Percentiles rank a stretch among this genome's conserved stretches.
phyloP scores from a whole-genome alignment of 2,888 invertebrate genomes.

The Bugula neritina region DNA sequence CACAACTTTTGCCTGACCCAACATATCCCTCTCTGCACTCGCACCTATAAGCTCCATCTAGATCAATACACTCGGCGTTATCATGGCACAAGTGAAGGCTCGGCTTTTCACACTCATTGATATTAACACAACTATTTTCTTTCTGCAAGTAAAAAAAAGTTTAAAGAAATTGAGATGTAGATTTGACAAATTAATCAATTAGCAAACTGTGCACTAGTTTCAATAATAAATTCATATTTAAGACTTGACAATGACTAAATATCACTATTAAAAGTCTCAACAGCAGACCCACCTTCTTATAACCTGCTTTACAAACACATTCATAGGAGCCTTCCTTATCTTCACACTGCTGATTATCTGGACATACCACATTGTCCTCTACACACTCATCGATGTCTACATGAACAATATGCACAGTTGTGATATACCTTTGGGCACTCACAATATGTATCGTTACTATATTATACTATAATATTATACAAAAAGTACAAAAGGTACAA shows the following conservation, averaged over 20 bases:
- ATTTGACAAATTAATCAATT: too few species aligned
- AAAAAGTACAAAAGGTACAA: too few species aligned
- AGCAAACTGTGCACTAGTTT: too few species aligned
- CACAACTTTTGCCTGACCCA: neutral
- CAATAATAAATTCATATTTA: too few species aligned
- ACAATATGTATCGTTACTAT: too few species aligned
- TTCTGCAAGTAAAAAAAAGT: neutral
- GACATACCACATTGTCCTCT: slow-evolving; percentile 24
- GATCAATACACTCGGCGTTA: neutral
- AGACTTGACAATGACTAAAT: too few species aligned
- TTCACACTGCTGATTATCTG: slow-evolving; percentile 27
- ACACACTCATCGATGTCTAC: slow-evolving; percentile 30
- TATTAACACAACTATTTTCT: neutral
- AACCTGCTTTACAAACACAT: slow-evolving; percentile 29
- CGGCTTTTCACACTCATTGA: neutral
- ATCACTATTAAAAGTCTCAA: too few species aligned
- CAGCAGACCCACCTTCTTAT: slow-evolving; percentile 27
- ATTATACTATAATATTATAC: too few species aligned
- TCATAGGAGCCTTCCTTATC: slow-evolving; percentile 28
- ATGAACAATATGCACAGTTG: too few species aligned
- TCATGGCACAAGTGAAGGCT: neutral
- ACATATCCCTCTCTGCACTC: neutral
- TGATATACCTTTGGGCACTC: too few species aligned
- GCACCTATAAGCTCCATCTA: neutral
- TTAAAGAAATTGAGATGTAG: too few species aligned